These are phyloP conservation scores for Psittacula cyanocephala DNA, from an alignment of 2,113 vertebrate species.

Conservation along the genomic window DNA sequence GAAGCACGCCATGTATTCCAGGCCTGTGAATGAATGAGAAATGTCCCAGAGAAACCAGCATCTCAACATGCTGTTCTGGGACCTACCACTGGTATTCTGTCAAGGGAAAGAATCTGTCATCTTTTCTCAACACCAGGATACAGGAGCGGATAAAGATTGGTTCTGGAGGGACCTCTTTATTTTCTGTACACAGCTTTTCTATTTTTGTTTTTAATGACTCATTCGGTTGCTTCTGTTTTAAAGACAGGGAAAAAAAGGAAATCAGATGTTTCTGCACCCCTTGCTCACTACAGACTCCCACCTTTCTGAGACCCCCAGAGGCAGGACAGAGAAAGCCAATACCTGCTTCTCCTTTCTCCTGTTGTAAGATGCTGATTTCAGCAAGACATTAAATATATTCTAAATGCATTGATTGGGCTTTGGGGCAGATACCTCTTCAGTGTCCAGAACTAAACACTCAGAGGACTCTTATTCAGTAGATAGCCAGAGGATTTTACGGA, in stretches of 20 bases:
- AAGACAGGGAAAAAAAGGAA: neutral
- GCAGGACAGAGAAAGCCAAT: neutral
- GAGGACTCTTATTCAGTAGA: neutral
- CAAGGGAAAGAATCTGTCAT: neutral
- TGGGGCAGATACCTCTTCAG: neutral
- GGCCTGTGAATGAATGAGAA: constrained; percentile 17
- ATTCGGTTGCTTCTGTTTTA: neutral
- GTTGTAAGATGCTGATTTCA: neutral
- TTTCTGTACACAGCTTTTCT: neutral
- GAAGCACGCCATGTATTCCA: neutral
- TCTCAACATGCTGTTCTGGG: neutral
- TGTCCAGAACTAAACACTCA: neutral
- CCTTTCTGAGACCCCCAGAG: neutral
- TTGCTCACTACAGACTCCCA: neutral
- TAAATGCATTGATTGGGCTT: neutral
- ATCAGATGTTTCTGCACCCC: neutral
- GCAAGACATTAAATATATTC: neutral
- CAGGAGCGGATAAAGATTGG: neutral
- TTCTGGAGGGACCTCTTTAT: neutral
- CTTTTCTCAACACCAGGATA: neutral
- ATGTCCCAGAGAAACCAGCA: neutral
- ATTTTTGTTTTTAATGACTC: neutral
- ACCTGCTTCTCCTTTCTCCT: neutral
- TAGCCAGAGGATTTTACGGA: neutral
- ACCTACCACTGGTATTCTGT: neutral